These are phyloP conservation scores for Apostichopus parvimensis DNA, from an alignment of 35 echinoderm and acorn worm genomes.

Conservation along the genomic window DNA sequence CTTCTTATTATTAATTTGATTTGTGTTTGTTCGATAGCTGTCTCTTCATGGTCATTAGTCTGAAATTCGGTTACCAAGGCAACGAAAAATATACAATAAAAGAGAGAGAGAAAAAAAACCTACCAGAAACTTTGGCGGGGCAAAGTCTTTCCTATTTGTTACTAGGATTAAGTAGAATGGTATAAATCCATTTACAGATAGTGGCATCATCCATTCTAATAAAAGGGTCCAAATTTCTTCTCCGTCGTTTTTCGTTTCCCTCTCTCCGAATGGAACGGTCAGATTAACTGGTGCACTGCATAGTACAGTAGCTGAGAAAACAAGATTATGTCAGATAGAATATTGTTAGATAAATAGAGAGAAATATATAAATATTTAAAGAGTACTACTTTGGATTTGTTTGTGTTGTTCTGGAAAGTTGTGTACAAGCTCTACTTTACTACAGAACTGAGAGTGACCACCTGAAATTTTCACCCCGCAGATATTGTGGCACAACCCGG, in stretches of 20 bases:
- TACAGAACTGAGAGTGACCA: too few relatives aligned
- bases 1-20: too few relatives aligned
- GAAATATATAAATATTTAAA: background rate
- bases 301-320: background rate
- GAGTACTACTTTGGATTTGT: too few relatives aligned
- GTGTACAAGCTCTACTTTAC: too few relatives aligned
- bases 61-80: too few relatives aligned
- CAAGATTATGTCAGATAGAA: background rate
- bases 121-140: background rate
- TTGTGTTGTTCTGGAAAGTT: too few relatives aligned
- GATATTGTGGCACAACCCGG: too few relatives aligned
- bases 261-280: background rate
- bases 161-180: background rate
- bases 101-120: too few relatives aligned
- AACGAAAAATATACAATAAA: too few relatives aligned
- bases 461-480: too few relatives aligned
- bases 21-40: too few relatives aligned
- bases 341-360: background rate
- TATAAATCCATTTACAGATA: slow-evolving; percentile 2
- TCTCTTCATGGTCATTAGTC: too few relatives aligned
- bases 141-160: background rate
- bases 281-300: slow-evolving; percentile 6
- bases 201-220: background rate
- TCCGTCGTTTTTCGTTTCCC: background rate
- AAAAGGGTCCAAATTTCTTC: background rate